Evolutionary conservation across 1,140 invertebrate genomes (phyloP).

Genomic region (Heliconius hewitsoni): DNA sequence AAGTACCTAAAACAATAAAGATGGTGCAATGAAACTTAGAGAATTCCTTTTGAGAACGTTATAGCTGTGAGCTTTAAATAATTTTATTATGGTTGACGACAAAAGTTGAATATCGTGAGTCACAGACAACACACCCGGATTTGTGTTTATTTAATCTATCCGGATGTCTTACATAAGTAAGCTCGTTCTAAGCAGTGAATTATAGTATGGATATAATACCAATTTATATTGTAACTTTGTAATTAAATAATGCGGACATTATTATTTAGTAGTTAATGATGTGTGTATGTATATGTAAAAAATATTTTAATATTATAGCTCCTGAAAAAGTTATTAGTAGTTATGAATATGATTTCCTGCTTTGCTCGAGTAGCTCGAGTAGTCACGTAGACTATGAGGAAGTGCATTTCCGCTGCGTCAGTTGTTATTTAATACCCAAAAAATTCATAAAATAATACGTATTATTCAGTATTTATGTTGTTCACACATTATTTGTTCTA

Average conservation of each 20-base stretch:
- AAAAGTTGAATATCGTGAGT: constrained; percentile 43
- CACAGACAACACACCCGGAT: constrained; percentile 60
- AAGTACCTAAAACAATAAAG: constrained; percentile 3
- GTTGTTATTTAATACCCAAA: neutral
- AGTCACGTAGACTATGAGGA: neutral
- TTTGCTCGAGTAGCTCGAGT: constrained; percentile 5
- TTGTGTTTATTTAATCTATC: constrained; percentile 53
- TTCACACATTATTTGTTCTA: neutral
- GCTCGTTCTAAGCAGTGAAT: constrained; percentile 10
- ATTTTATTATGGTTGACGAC: constrained; percentile 39
- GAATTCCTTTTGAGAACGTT: constrained; percentile 29
- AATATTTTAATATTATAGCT: neutral
- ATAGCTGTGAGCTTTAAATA: constrained; percentile 20
- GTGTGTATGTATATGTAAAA: neutral
- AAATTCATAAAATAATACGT: neutral
- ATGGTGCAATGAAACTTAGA: constrained; percentile 19
- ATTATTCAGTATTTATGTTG: neutral
- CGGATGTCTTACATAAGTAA: constrained; percentile 50
- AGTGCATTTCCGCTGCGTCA: constrained; percentile 2
- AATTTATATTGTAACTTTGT: neutral
- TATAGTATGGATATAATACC: neutral
- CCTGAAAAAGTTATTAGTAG: neutral
- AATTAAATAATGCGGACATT: neutral
- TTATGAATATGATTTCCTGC: constrained; percentile 5
- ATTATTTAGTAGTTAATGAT: neutral